Percentiles rank a stretch among this genome's conserved stretches.
These are phyloP conservation scores for Tanypteryx hageni DNA, from an alignment of 2,888 invertebrate genomes.

Conservation along the genomic window DNA sequence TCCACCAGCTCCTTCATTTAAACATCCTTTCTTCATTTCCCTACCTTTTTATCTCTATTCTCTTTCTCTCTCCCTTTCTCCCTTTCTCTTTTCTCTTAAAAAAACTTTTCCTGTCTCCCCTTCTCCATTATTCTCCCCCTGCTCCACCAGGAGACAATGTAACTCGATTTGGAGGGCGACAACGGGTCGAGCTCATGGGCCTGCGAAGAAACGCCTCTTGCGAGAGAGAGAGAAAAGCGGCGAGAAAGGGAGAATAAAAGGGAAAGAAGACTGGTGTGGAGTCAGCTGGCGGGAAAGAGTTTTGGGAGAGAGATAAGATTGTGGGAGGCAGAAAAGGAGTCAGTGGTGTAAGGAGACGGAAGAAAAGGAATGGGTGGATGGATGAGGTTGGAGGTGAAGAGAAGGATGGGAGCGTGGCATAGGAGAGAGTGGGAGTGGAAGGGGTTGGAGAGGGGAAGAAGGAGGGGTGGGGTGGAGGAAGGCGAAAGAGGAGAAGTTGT, in stretches of 20 bases:
- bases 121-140: neutral
- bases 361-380: neutral
- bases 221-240: neutral
- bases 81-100: neutral
- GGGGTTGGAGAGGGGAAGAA: neutral
- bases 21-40: neutral
- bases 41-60: neutral
- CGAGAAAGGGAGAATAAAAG: neutral
- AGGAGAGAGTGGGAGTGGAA: neutral
- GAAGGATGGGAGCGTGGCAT: neutral
- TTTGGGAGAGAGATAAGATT: neutral
- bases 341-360: neutral
- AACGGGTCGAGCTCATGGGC: constrained; percentile 29
- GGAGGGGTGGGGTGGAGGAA: neutral
- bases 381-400: neutral
- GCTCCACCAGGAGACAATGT: constrained; percentile 34
- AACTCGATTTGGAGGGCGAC: constrained; percentile 59
- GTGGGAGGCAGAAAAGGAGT: neutral
- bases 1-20: neutral
- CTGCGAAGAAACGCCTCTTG: neutral
- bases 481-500: neutral
- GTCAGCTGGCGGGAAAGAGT: constrained; percentile 48
- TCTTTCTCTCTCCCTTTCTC: neutral
- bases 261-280: constrained; percentile 20
- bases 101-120: neutral